These are phyloP conservation scores for Megaceryle alcyon DNA, from an alignment of 2,797 vertebrate genomes.

Conservation along the genomic window DNA sequence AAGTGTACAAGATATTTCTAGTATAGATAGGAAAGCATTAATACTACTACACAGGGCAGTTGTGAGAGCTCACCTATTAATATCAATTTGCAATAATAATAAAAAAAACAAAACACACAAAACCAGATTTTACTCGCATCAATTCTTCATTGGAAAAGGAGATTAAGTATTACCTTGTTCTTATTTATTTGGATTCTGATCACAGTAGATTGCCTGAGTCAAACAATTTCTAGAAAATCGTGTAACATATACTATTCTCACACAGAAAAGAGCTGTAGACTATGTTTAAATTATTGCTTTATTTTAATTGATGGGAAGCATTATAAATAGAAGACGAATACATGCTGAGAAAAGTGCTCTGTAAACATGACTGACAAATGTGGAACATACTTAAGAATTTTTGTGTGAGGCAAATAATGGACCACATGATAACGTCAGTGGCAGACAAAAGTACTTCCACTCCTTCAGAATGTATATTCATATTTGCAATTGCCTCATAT, in stretches of 20 bases:
- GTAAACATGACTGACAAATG: constrained; percentile 47
- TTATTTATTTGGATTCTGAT: not conserved
- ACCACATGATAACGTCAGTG: not conserved
- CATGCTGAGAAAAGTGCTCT: not conserved
- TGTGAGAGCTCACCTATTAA: not conserved
- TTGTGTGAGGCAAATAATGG: constrained; percentile 4
- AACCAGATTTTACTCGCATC: not conserved
- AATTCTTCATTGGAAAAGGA: not conserved
- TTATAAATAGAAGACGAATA: not conserved
- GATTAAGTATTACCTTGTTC: not conserved
- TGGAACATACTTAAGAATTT: not conserved
- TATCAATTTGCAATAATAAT: not conserved
- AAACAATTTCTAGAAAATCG: not conserved
- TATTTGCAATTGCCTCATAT: not conserved
- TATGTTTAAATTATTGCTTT: constrained; percentile 1
- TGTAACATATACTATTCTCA: not conserved
- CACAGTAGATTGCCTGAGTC: not conserved
- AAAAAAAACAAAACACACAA: not conserved
- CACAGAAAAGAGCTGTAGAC: not conserved
- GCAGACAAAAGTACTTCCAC: constrained; percentile 9
- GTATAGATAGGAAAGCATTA: not conserved
- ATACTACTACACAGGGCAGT: not conserved
- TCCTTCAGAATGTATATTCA: not conserved
- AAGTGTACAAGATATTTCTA: not conserved
- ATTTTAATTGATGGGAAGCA: constrained; percentile 34